Evolutionary conservation across 2,888 invertebrate species (phyloP), one percentile per base, ranked within the genome.

Genomic region (Apodemia zela): DNA sequence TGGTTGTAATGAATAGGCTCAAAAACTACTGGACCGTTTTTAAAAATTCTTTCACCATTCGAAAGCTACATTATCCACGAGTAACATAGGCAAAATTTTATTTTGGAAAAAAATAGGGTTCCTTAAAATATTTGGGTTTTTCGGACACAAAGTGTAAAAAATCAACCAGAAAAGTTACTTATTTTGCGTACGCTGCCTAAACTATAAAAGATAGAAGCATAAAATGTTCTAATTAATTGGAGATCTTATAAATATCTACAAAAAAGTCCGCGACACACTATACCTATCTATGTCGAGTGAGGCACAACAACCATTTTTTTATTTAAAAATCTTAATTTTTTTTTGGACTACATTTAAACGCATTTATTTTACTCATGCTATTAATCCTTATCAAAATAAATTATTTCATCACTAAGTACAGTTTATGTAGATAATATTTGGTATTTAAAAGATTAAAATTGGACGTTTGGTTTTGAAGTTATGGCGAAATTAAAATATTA

Each of bases 121-220:
- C 18, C 8, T 18, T 18, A 49, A 49, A 10, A 49, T 49, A 18
- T 49, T 49, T 25, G 57, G 35, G 29, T 15, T 58, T 58, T 58
- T 58, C 62, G 66, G 63, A 63, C 63, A 62, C 63, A 66, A 63
- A 45, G 63, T 66, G 62, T 62, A 63, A 66, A 66, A 66, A 63
- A 63, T 66, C 63, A 60, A 66, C 63, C 62, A 66, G 62, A 63
- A 62, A 66, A 66, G 66, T 66, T 64, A 66, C 63, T 66, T 62
- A 62, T 66, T 66, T 66, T 66, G 66, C 60, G 57, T 66, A 65
- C 54, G 54, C 64, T 61, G 64, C 60, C 60, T 45, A 64, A 61
- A 42, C 61, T 59, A 64, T n/a, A 29, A 29, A 60, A 64, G 57
- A 57, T 60, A 64, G 21, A 54, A 60, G 35, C 54, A 58, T 59